These are phyloP conservation scores for Lacerta agilis DNA, from an alignment of 2,797 vertebrate genomes.

Conservation along the genomic window DNA sequence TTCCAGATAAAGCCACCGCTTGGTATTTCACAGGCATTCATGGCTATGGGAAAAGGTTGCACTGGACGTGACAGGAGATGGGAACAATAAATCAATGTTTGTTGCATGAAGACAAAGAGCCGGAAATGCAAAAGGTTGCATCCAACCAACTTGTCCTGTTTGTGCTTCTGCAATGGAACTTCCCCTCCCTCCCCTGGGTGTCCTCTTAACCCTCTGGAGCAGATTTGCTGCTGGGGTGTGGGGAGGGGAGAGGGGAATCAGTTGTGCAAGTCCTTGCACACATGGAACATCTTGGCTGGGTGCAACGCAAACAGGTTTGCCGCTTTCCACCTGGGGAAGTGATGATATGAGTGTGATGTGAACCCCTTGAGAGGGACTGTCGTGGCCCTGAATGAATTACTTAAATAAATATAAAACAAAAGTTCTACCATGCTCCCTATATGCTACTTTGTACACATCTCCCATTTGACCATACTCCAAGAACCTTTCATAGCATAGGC, in stretches of 20 bases:
- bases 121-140: neutral
- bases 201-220: too few relatives aligned
- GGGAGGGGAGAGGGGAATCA: too few relatives aligned
- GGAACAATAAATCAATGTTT: neutral
- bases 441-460: neutral
- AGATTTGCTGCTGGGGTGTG: too few relatives aligned
- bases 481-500: neutral
- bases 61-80: neutral
- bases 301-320: neutral
- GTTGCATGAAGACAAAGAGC: neutral
- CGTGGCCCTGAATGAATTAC: neutral
- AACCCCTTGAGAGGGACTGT: neutral
- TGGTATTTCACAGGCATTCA: neutral
- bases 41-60: neutral
- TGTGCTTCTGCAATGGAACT: too few relatives aligned
- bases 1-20: neutral
- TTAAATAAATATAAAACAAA: neutral
- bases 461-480: neutral
- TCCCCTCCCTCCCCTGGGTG: too few relatives aligned
- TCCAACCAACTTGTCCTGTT: too few relatives aligned
- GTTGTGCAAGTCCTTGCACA: neutral
- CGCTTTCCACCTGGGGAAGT: neutral
- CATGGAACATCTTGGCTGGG: neutral
- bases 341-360: neutral
- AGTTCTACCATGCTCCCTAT: neutral